phyloP scores from a whole-genome alignment of 2,113 vertebrate genomes.

The Periophthalmodon schlosseri region DNA sequence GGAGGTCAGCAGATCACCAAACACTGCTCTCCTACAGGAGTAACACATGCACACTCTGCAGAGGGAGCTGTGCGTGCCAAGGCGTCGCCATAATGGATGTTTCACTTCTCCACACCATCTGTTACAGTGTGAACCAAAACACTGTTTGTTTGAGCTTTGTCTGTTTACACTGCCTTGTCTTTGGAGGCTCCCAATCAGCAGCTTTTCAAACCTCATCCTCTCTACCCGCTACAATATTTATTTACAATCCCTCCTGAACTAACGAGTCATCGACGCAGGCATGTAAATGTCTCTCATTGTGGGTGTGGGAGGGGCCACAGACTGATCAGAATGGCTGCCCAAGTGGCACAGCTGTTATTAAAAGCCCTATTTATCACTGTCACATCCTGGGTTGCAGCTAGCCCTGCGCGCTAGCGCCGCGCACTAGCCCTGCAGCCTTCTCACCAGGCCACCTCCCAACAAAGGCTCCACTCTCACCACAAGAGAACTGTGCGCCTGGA shows the following conservation, averaged over 20 bases:
- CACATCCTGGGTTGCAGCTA: slow-evolving; percentile 74
- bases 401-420: slow-evolving; percentile 38
- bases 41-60: slow-evolving; percentile 36
- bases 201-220: slow-evolving; percentile 3
- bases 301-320: slow-evolving; percentile 50
- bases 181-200: slow-evolving; percentile 44
- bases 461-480: slow-evolving; percentile 61
- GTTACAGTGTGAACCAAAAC: slow-evolving; percentile 56
- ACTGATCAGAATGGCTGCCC: slow-evolving; percentile 76
- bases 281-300: slow-evolving; percentile 68
- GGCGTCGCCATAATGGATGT: slow-evolving; percentile 78
- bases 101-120: slow-evolving; percentile 81
- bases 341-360: slow-evolving; percentile 85
- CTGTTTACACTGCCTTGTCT: slow-evolving; percentile 18
- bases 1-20: slow-evolving; percentile 75
- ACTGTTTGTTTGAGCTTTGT: slow-evolving; percentile 17
- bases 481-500: slow-evolving; percentile 38
- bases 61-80: slow-evolving; percentile 66
- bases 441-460: slow-evolving; percentile 76
- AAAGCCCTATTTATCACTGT: slow-evolving; percentile 87
- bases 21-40: slow-evolving; percentile 71
- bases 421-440: slow-evolving; percentile 72
- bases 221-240: slow-evolving; percentile 29
- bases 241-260: slow-evolving; percentile 35
- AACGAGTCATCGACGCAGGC: slow-evolving; percentile 47